Evolutionary conservation across 1,140 invertebrate species (phyloP), one percentile per base, ranked within the genome.

Genomic region (Teleogryllus occipitalis): DNA sequence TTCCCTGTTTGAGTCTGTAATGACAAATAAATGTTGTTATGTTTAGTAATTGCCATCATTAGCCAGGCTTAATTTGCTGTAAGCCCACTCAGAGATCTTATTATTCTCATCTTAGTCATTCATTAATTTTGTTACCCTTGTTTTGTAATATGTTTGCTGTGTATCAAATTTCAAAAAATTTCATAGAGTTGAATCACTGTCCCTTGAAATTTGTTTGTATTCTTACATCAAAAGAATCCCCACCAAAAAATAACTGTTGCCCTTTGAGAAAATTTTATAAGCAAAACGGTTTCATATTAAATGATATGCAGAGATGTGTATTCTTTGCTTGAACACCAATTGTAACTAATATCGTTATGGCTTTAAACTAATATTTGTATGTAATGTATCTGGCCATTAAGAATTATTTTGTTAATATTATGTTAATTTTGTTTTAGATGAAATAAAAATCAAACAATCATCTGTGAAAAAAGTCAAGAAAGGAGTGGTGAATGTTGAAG

Each of bases 381-480:
- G 5, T 39, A 39, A 39, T 39, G 27, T 39, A 5, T 39, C 27
- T 72, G 65, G 14, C 14, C 6, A 15, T 3, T 72, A 72, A 15
- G 65, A 3, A 15, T 72, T 72, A 15, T 15, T 72, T 72, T 72
- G 1, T 72, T 72, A n/a, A 72, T 15, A 72, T 72, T 72, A 1
- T 15, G 6, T 72, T 72, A 2, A 72, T 8, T 7, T 84, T 46
- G 80, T 82, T 82, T 47, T 72, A 85, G 84, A 85, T 83, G 85
- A 85, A 82, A 84, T 86, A n/a, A 89, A 88, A 83, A 76, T 80
- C 7, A 80, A 80, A 22, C 22, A 76, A 22, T 47, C 12, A 7
- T 77, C 76, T 21, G 81, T 78, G 83, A 83, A 73, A 80, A 84
- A 80, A 81, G 84, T 80, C 86, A 89, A 81, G 87, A 86, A 65